Base-by-base conservation (phyloP, 2,113 vertebrate species). In the Rousettus leschenaultii region DNA sequence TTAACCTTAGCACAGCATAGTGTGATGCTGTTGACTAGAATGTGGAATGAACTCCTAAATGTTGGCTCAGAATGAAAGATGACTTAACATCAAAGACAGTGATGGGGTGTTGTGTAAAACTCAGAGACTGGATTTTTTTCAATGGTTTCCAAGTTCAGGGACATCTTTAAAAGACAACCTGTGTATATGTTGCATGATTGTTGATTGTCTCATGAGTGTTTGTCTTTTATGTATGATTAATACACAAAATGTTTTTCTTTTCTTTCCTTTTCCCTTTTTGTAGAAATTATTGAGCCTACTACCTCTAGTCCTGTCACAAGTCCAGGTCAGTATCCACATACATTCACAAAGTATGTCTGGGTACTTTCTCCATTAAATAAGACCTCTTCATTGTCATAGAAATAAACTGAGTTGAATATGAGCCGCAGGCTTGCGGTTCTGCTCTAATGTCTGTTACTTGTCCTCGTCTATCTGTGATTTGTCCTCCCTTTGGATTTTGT, bases 291-390 rank as follows among this genome's bases (percentile, higher is more conserved):
- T 99, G 99, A 99, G 98, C 99, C 99, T 99, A 98, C 99, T 99
- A 99, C 99, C 98, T 99, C 99, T 99, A 99, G 99, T 99, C 98
- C 99, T 99, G 99, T 99, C 98, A 99, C 99, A 98, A 99, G 99
- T 99, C 99, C 99, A 99, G 99, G 99, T 99, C 99, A 99, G 99
- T 99, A 99, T 99, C 99, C 99, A 98, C 98, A 98, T 99, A 99
- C 99, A 98, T 98, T 98, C 98, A 98, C 97, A 91, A 98, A 99
- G 99, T 99, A 99, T 98, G 98, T 97, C 90, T 98, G 99, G 99
- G 99, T 98, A 97, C 98, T 98, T 94, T 96, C 98, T 98, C 95
- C 86, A 77, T 95, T 91, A 92, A 96, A 35, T 95, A 53, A 95
- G 66, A 84, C 80, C n/a, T 89, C 70, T 33, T 28, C 89, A 33